phyloP scores from a whole-genome alignment of 2,888 invertebrate genomes.

The Mesochorus sp. region DNA sequence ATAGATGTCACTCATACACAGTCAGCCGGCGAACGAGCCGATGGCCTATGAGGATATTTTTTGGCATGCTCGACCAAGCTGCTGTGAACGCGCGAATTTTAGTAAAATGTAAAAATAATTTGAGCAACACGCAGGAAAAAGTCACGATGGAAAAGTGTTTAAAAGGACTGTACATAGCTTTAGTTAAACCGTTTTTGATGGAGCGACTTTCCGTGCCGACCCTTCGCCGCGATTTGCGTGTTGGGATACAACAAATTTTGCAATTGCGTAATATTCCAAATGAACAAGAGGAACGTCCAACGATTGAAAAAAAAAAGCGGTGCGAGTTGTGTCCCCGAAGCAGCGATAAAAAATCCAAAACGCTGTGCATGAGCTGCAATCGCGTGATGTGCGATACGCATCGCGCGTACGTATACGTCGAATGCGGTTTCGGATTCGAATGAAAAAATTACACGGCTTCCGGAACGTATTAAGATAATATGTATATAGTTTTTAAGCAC shows the following conservation, averaged over 20 bases:
- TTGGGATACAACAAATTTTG: not conserved
- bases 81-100: constrained; percentile 63
- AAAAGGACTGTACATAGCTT: not conserved
- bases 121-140: not conserved
- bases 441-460: too few species aligned
- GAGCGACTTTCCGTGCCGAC: not conserved
- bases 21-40: constrained; percentile 59
- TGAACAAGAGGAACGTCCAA: not conserved
- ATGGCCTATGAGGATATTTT: constrained; percentile 68
- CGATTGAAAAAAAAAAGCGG: not conserved
- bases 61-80: constrained; percentile 65
- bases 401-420: too few species aligned
- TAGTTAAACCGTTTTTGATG: not conserved
- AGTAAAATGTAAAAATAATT: constrained; percentile 10
- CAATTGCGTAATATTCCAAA: not conserved
- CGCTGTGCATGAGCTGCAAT: not conserved
- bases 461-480: too few species aligned
- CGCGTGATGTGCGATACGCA: not conserved
- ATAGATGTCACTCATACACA: constrained; percentile 58
- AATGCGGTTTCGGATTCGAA: too few species aligned
- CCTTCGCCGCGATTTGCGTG: not conserved
- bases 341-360: not conserved
- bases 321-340: not conserved
- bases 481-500: not conserved
- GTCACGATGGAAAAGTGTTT: not conserved